phyloP scores from a whole-genome alignment of 1,140 invertebrate genomes.

The Bathynomus jamesi region DNA sequence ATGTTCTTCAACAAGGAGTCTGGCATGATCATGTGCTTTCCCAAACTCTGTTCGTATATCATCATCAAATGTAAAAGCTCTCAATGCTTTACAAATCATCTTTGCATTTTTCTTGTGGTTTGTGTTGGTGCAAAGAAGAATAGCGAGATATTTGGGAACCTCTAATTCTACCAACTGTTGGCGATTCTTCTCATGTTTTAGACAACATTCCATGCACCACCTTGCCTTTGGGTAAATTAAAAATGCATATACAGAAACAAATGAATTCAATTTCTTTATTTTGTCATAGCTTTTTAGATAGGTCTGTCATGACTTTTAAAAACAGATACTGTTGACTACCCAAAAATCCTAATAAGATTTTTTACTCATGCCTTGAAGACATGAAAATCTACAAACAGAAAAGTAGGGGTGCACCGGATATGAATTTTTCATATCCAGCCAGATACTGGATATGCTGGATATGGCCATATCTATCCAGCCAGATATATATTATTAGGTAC shows the following conservation, averaged over 20 bases:
- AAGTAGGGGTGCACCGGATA: no score
- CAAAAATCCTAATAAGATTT: no score
- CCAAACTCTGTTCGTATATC: conserved; percentile 48
- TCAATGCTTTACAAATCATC: conserved; percentile 41
- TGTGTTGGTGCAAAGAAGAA: conserved; percentile 28
- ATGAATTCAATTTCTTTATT: not conserved
- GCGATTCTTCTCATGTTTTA: conserved; percentile 37
- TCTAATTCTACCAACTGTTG: conserved; percentile 29
- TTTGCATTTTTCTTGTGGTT: conserved; percentile 36
- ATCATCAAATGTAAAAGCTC: conserved; percentile 46
- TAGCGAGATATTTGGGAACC: conserved; percentile 38
- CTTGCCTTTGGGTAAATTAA: conserved; percentile 15
- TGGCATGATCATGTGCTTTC: conserved; percentile 46
- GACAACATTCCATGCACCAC: conserved; percentile 28
- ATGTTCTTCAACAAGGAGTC: conserved; percentile 45
- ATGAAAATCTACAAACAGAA: no score
- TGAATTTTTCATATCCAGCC: no score
- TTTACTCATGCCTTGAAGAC: no score
- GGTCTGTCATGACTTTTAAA: no score
- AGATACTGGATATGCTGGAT: no score
- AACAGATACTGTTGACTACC: no score
- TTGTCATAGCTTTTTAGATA: no score
- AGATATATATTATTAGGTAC: no score
- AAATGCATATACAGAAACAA: not conserved
- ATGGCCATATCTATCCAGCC: no score